A percentile compares a stretch with the other conserved stretches of the same genome.
Evolutionary conservation across 92 coral and sea anemone genomes (phyloP).

Genomic region (Scolanthus callimorphus): DNA sequence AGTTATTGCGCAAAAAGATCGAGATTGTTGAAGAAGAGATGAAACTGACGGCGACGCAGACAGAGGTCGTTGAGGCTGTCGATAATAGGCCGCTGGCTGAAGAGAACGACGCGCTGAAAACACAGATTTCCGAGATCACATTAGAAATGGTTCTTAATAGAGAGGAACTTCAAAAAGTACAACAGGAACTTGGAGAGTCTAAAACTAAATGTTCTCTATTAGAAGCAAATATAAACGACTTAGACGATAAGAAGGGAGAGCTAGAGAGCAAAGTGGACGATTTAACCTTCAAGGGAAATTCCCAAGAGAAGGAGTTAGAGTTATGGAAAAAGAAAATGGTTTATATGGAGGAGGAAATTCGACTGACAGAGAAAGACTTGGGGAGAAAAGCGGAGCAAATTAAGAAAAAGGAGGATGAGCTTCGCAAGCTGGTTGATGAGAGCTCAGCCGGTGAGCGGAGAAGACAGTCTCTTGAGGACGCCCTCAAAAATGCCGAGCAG

Average conservation of each 20-base stretch:
- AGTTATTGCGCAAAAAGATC: conserved; percentile 44
- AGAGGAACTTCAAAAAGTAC: conserved; percentile 32
- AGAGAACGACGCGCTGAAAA: conserved; percentile 22
- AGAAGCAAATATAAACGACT: conserved; percentile 14
- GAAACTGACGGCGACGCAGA: conserved; percentile 8
- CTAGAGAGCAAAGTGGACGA: conserved; percentile 20
- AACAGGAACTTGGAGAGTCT: conserved; percentile 34
- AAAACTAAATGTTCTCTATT: conserved; percentile 22
- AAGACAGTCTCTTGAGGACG: conserved; percentile 39
- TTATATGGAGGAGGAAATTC: conserved; percentile 48
- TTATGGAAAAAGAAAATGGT: conserved; percentile 40
- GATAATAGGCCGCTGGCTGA: conserved; percentile 29
- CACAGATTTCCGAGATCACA: conserved; percentile 26
- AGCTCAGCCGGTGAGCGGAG: conserved; percentile 26
- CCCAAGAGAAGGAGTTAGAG: conserved; percentile 44
- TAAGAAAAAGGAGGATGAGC: conserved; percentile 40
- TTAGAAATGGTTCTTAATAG: conserved; percentile 24
- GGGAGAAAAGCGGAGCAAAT: conserved; percentile 29
- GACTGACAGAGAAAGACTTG: conserved; percentile 38
- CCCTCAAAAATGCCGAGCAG: too few species aligned
- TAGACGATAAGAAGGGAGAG: conserved; percentile 18
- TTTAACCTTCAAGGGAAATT: conserved; percentile 15
- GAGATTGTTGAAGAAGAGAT: conserved; percentile 51
- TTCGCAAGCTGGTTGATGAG: conserved; percentile 49
- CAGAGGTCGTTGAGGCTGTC: conserved; percentile 7